phyloP scores from a whole-genome alignment of 1,140 invertebrate genomes.

The Lerema accius region DNA sequence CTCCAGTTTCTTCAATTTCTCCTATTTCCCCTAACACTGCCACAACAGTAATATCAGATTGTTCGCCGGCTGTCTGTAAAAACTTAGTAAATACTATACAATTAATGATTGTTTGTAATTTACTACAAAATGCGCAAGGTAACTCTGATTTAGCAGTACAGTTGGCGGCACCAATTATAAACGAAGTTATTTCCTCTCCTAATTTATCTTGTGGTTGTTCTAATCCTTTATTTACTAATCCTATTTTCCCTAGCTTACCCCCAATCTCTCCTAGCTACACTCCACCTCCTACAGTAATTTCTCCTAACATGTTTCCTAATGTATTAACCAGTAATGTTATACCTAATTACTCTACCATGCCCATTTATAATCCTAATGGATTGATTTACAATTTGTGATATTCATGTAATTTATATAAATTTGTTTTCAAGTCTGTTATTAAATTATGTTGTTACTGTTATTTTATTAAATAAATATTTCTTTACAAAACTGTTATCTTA shows the following conservation, averaged over 20 bases:
- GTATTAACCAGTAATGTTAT: slow-evolving; percentile 10
- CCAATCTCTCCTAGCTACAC: not conserved
- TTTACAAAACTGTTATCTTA: too few species aligned
- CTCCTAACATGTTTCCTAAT: slow-evolving; percentile 1
- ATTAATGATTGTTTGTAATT: slow-evolving; percentile 66
- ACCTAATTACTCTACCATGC: slow-evolving; percentile 10
- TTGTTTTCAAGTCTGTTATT: not conserved
- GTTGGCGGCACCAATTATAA: slow-evolving; percentile 54
- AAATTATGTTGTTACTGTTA: not conserved
- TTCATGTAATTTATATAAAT: not conserved
- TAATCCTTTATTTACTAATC: slow-evolving; percentile 41
- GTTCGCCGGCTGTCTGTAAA: slow-evolving; percentile 63
- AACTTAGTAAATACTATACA: slow-evolving; percentile 66
- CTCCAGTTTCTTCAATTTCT: not conserved
- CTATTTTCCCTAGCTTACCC: not conserved
- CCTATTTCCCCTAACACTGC: slow-evolving; percentile 24
- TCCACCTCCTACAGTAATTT: not conserved
- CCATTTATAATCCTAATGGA: slow-evolving; percentile 13
- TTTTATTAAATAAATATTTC: slow-evolving; percentile 29
- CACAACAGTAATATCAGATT: slow-evolving; percentile 65
- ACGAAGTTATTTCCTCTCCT: slow-evolving; percentile 51
- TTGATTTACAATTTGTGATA: slow-evolving; percentile 10
- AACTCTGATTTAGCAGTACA: slow-evolving; percentile 48
- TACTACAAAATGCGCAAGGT: slow-evolving; percentile 54
- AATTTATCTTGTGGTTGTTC: slow-evolving; percentile 47